A percentile compares a stretch with the other conserved stretches of the same genome.
Conservation (phyloP, 2,797 vertebrate genomes). For the Discoglossus pictus region DNA sequence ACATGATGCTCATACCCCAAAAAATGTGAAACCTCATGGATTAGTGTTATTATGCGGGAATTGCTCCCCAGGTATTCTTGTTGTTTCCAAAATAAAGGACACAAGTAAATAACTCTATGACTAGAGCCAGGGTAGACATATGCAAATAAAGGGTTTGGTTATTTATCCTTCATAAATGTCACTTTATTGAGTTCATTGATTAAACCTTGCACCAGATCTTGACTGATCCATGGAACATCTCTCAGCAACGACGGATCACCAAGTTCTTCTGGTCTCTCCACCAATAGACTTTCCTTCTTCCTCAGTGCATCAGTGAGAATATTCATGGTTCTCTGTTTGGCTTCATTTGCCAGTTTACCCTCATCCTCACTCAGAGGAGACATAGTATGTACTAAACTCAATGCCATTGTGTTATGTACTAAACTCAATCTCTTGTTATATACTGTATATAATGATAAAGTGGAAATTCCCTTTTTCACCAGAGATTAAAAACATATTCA, state of each 20-base stretch:
- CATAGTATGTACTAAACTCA: too few relatives aligned
- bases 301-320: not conserved
- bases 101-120: not conserved
- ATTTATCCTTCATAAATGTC: not conserved
- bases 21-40: slow-evolving; percentile 5
- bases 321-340: not conserved
- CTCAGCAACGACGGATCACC: too few relatives aligned
- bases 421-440: too few relatives aligned
- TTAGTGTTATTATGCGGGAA: not conserved
- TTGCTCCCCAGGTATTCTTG: not conserved
- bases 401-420: too few relatives aligned
- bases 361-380: too few relatives aligned
- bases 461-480: too few relatives aligned
- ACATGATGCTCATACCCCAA: slow-evolving; percentile 2
- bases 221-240: not conserved
- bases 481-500: too few relatives aligned
- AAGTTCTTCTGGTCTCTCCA: not conserved
- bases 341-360: too few relatives aligned
- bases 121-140: not conserved
- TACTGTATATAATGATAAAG: too few relatives aligned
- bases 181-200: not conserved
- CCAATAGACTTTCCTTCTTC: not conserved
- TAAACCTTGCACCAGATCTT: not conserved
- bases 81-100: slow-evolving; percentile 1
- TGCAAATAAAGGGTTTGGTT: not conserved